Conservation (phyloP, 2,797 vertebrate species). For the Macropus fuliginosus region DNA sequence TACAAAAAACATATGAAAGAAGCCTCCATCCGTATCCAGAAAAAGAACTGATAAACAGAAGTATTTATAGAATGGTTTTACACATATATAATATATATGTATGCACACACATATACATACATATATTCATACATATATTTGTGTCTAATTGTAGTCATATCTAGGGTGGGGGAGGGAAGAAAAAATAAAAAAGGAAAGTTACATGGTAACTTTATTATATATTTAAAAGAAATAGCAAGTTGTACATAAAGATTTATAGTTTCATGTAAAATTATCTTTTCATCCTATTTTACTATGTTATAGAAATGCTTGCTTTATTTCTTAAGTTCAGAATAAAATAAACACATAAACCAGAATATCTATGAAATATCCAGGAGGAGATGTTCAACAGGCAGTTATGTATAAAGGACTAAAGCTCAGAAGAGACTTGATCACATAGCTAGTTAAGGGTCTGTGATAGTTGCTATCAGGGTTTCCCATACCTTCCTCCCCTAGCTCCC, state of each 20-base stretch:
- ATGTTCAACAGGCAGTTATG: not conserved
- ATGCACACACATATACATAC: too few species aligned
- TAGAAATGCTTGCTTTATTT: slow-evolving; percentile 21
- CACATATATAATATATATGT: too few species aligned
- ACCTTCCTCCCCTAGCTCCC: accelerated
- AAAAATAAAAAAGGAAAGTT: not conserved
- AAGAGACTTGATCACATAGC: not conserved
- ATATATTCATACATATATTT: too few species aligned
- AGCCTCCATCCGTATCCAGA: not conserved
- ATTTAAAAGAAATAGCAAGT: not conserved
- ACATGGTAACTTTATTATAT: not conserved
- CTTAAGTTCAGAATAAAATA: not conserved
- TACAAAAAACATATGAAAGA: not conserved
- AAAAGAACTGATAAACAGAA: not conserved
- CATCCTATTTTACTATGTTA: not conserved
- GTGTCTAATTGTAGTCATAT: not conserved
- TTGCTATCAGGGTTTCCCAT: not conserved
- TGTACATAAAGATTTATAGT: not conserved
- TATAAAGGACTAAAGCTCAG: not conserved
- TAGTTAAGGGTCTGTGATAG: slow-evolving; percentile 13
- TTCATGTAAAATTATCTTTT: not conserved
- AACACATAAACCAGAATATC: not conserved
- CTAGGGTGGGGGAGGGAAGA: not conserved
- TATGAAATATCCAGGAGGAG: not conserved
- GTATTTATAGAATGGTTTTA: not conserved